Conservation (phyloP, 1,140 invertebrate species). For the Lucilia sericata region DNA sequence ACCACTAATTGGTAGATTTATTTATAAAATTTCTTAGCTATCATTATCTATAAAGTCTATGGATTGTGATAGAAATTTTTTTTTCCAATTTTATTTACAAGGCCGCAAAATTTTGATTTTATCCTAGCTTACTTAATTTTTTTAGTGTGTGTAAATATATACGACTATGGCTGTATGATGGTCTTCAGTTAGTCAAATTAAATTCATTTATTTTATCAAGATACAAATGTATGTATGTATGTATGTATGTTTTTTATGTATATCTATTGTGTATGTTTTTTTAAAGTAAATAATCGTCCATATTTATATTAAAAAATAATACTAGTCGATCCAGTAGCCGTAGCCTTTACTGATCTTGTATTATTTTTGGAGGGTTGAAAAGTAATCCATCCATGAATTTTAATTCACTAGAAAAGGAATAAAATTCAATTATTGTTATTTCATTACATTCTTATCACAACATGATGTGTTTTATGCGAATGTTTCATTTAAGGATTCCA, state of each 20-base stretch:
- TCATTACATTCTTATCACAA: background rate
- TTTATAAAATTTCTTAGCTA: too few species aligned
- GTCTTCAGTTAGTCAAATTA: too few species aligned
- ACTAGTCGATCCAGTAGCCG: background rate
- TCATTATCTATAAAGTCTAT: too few species aligned
- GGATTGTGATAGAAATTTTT: too few species aligned
- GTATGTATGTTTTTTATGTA: background rate
- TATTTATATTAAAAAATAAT: constrained; percentile 7
- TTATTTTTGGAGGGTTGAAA: constrained; percentile 9
- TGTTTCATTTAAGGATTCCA: background rate
- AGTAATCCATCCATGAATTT: background rate
- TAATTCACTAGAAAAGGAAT: background rate
- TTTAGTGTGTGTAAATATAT: too few species aligned
- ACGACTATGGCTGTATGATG: too few species aligned
- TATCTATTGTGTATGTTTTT: background rate
- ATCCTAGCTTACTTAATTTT: too few species aligned
- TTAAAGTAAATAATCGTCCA: background rate
- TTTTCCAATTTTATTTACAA: too few species aligned
- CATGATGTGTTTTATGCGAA: background rate
- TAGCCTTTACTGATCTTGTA: background rate
- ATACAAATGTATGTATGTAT: too few species aligned
- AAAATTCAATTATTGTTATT: background rate
- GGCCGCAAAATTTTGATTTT: too few species aligned
- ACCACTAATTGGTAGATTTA: too few species aligned
- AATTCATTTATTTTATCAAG: too few species aligned